Evolutionary conservation across 2,113 vertebrate species (phyloP).

Genomic region (Dipodomys merriami): DNA sequence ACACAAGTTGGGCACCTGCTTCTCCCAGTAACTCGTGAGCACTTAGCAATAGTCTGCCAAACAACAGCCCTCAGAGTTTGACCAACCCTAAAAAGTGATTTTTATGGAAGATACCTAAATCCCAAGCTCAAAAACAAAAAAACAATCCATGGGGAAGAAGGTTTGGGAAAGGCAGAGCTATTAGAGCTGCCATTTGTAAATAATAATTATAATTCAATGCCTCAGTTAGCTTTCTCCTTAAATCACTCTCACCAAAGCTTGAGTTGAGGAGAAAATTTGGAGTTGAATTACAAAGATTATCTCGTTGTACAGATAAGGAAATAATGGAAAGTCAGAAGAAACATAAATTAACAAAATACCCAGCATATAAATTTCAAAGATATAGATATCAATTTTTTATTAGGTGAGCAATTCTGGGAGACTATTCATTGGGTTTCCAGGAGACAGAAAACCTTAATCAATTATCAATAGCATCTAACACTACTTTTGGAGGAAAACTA

Average conservation of each 20-base stretch:
- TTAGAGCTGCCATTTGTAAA: neutral
- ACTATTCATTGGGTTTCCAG: neutral
- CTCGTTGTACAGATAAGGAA: neutral
- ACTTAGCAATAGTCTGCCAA: neutral
- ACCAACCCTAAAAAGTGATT: neutral
- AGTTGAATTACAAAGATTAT: neutral
- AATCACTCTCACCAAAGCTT: neutral
- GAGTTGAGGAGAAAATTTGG: neutral
- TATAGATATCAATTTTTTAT: neutral
- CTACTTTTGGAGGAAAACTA: neutral
- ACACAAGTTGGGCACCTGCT: rapidly evolving
- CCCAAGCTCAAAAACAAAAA: neutral
- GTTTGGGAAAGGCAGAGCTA: neutral
- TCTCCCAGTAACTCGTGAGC: rapidly evolving
- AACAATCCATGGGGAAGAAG: neutral
- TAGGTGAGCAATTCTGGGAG: neutral
- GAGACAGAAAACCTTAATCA: conserved; percentile 23
- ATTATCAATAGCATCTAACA: neutral
- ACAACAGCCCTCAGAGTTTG: neutral
- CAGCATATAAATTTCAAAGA: neutral
- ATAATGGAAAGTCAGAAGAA: neutral
- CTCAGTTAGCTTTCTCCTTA: neutral
- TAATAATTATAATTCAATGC: neutral
- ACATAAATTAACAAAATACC: conserved; percentile 21
- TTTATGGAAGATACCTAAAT: neutral